Conservation (phyloP, 2,797 vertebrate genomes). For the Scomberomorus guttatus region DNA sequence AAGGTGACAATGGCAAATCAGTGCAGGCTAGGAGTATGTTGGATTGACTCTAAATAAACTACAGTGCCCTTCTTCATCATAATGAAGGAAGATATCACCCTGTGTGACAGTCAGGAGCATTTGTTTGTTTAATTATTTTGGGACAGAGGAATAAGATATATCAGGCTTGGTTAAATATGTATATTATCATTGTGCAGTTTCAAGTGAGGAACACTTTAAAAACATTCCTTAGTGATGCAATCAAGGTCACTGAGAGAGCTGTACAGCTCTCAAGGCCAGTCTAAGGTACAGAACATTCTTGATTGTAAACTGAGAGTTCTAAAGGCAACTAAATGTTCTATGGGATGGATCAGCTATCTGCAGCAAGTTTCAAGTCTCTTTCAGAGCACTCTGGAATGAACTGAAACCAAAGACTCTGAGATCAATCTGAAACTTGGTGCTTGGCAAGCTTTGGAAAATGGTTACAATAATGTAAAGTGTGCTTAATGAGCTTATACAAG, state of each 20-base stretch:
- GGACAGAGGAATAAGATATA: too few species aligned
- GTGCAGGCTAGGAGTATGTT: not conserved
- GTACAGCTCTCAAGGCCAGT: slow-evolving; percentile 23
- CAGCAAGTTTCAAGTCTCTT: not conserved
- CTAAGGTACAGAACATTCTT: slow-evolving; percentile 11
- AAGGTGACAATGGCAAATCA: too few species aligned
- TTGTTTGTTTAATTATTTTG: too few species aligned
- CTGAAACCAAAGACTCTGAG: not conserved
- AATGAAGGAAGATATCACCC: too few species aligned
- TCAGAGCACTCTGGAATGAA: not conserved
- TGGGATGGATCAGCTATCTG: slow-evolving; percentile 18
- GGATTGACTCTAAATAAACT: not conserved
- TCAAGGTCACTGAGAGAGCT: slow-evolving; percentile 16
- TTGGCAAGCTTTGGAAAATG: not conserved
- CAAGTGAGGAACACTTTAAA: too few species aligned
- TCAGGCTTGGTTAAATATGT: too few species aligned
- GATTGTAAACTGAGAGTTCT: slow-evolving; percentile 33
- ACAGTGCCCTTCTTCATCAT: too few species aligned
- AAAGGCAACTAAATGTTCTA: slow-evolving; percentile 37
- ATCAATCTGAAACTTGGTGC: not conserved
- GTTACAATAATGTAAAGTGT: not conserved
- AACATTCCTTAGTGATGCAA: not conserved
- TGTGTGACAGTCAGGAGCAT: too few species aligned
- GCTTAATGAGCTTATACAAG: too few species aligned
- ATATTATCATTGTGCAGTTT: too few species aligned